phyloP scores from a whole-genome alignment of 2,113 vertebrate species.

The Sciurus niger region DNA sequence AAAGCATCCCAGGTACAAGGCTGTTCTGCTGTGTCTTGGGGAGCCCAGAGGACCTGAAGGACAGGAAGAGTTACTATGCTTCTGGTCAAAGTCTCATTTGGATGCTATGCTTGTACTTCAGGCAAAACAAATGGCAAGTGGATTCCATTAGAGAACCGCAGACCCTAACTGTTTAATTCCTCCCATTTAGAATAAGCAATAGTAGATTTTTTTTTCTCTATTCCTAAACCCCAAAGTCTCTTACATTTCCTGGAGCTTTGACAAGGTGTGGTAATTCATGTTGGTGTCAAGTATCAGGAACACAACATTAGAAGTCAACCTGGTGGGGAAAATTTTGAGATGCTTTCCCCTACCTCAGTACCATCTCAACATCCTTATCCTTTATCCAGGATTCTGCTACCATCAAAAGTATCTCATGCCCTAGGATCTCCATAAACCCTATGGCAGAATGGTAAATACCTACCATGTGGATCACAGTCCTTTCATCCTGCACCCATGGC shows the following conservation, averaged over 20 bases:
- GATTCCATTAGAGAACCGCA: constrained; percentile 67
- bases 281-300: constrained; percentile 5
- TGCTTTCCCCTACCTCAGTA: constrained; percentile 13
- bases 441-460: neutral
- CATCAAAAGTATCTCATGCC: constrained; percentile 10
- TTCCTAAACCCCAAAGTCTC: constrained; percentile 51
- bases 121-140: constrained; percentile 67
- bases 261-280: constrained; percentile 10
- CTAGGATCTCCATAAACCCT: constrained; percentile 9
- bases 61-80: constrained; percentile 53
- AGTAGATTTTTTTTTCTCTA: constrained; percentile 20
- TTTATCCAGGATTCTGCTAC: constrained; percentile 47
- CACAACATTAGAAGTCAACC: neutral
- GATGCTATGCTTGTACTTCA: constrained; percentile 1
- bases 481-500: neutral
- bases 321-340: constrained; percentile 26
- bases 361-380: neutral
- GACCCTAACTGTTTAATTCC: constrained; percentile 40
- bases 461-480: neutral
- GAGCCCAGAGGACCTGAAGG: constrained; percentile 16
- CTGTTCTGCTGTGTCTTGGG: neutral
- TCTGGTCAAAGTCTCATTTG: constrained; percentile 61
- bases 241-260: constrained; percentile 64
- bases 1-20: neutral
- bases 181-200: constrained; percentile 59